Percentiles rank a stretch among this genome's conserved stretches.
Conservation (phyloP, 2,113 vertebrate genomes). For the Pavo muticus region DNA sequence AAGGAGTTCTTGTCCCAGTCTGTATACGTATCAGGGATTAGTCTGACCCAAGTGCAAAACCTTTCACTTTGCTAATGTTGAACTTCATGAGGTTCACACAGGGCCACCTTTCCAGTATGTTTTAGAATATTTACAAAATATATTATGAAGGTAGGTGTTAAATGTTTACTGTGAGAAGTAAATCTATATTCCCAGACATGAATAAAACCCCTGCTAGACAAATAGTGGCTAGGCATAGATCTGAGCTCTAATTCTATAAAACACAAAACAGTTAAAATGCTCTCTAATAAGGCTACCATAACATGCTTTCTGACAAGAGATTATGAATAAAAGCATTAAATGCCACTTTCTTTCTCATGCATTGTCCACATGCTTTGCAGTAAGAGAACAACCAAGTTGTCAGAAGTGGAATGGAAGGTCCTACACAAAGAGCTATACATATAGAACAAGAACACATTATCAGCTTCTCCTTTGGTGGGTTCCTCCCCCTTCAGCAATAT, state of each 20-base stretch:
- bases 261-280: not conserved
- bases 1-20: too few relatives aligned
- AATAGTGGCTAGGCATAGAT: not conserved
- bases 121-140: not conserved
- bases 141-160: not conserved
- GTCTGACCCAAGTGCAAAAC: too few relatives aligned
- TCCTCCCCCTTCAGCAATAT: not conserved
- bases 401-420: slow-evolving; percentile 8
- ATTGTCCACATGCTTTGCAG: slow-evolving; percentile 41
- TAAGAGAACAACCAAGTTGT: slow-evolving; percentile 20
- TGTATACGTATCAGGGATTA: too few relatives aligned
- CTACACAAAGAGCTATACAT: slow-evolving; percentile 53
- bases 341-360: not conserved
- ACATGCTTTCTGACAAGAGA: not conserved
- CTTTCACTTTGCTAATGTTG: too few relatives aligned
- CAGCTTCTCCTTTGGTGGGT: not conserved
- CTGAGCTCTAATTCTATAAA: not conserved
- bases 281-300: not conserved
- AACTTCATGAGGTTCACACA: too few relatives aligned
- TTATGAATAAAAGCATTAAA: slow-evolving; percentile 24
- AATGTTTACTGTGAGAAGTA: not conserved
- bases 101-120: not conserved
- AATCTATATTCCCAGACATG: not conserved
- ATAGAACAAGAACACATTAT: slow-evolving; percentile 65
- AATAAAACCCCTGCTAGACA: not conserved